Percentiles rank a stretch among this genome's conserved stretches.
These are phyloP conservation scores for Lacanobia wlatinum DNA, from an alignment of 2,888 invertebrate species.

Conservation along the genomic window DNA sequence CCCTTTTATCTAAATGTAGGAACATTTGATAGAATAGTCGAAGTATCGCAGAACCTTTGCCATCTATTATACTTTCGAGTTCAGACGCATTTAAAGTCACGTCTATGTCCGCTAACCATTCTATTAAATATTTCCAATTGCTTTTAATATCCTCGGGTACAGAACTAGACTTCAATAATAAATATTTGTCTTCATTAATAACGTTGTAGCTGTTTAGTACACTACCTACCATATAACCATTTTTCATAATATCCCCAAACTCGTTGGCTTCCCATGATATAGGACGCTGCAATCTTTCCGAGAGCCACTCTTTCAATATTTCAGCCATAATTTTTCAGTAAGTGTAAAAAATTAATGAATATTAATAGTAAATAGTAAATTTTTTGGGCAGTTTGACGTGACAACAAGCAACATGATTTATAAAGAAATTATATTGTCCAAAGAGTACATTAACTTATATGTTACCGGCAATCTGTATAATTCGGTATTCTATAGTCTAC, in stretches of 20 bases:
- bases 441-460: too few species aligned
- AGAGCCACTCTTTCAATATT: conserved; percentile 91
- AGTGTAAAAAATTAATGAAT: conserved; percentile 21
- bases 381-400: conserved; percentile 1
- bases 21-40: conserved; percentile 92
- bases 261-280: conserved; percentile 89
- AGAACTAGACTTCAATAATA: conserved; percentile 83
- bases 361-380: conserved; percentile 1
- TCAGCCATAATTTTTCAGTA: conserved; percentile 86
- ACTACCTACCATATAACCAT: conserved; percentile 90
- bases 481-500: too few species aligned
- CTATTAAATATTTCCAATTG: conserved; percentile 88
- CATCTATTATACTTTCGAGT: conserved; percentile 86
- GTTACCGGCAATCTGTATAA: too few species aligned
- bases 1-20: conserved; percentile 90
- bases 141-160: conserved; percentile 82
- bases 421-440: not conserved
- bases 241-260: conserved; percentile 90
- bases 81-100: conserved; percentile 85
- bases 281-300: conserved; percentile 88
- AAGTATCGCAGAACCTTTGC: conserved; percentile 87
- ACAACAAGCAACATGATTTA: not conserved
- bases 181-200: conserved; percentile 90
- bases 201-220: conserved; percentile 91
- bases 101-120: conserved; percentile 90